These are phyloP conservation scores for Cyclargus thomasi DNA, from an alignment of 1,140 invertebrate genomes.

Conservation along the genomic window DNA sequence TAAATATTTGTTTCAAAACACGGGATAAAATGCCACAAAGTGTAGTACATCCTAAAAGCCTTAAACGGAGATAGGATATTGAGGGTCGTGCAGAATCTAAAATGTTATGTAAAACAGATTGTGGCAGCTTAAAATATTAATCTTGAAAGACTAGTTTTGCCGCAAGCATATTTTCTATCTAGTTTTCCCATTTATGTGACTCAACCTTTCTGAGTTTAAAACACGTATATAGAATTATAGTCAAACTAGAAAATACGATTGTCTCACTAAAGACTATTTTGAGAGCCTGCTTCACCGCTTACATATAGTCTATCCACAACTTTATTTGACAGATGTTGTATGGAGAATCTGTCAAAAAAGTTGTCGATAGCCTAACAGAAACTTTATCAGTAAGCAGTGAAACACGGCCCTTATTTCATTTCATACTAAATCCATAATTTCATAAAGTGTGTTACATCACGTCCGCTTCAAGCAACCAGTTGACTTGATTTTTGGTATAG, in stretches of 20 bases:
- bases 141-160: not conserved
- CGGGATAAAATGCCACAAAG: not conserved
- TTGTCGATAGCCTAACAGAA: too few relatives aligned
- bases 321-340: too few relatives aligned
- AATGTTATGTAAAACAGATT: conserved; percentile 3
- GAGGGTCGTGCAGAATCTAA: not conserved
- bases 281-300: too few relatives aligned
- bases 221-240: not conserved
- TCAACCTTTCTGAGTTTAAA: not conserved
- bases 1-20: not conserved
- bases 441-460: too few relatives aligned
- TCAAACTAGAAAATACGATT: not conserved
- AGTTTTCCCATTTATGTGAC: not conserved
- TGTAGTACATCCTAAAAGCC: not conserved
- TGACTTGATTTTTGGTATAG: too few relatives aligned
- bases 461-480: too few relatives aligned
- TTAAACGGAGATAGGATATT: not conserved
- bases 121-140: conserved; percentile 1
- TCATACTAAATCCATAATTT: too few relatives aligned
- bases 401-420: too few relatives aligned
- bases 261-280: too few relatives aligned
- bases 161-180: not conserved
- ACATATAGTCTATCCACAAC: too few relatives aligned
- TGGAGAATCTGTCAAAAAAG: too few relatives aligned
- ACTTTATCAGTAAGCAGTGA: too few relatives aligned